Evolutionary conservation across 1,140 invertebrate species (phyloP).

Genomic region (Anastatus disparis): DNA sequence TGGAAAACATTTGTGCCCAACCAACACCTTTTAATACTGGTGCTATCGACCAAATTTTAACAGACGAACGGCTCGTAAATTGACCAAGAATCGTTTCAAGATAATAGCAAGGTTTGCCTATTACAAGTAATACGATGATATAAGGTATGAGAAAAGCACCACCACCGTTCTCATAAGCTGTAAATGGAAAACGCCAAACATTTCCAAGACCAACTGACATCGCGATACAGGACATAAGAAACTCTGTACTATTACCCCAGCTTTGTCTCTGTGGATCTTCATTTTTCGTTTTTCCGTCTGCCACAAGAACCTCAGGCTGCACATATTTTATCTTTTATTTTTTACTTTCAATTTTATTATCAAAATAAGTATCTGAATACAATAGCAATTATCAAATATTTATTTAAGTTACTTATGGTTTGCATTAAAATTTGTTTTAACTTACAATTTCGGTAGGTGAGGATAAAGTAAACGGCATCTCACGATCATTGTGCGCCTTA

Average conservation of each 20-base stretch:
- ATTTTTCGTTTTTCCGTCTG: too few relatives aligned
- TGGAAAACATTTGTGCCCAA: slow-evolving; percentile 80
- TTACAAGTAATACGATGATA: slow-evolving; percentile 84
- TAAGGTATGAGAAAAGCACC: slow-evolving; percentile 88
- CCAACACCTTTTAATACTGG: slow-evolving; percentile 80
- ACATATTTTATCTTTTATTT: too few relatives aligned
- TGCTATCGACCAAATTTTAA: slow-evolving; percentile 70
- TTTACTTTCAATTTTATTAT: too few relatives aligned
- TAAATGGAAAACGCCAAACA: slow-evolving; percentile 91
- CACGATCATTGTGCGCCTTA: slow-evolving; percentile 32
- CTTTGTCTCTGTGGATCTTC: slow-evolving; percentile 53
- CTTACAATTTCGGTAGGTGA: slow-evolving; percentile 42
- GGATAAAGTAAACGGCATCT: slow-evolving; percentile 23
- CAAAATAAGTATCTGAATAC: too few relatives aligned
- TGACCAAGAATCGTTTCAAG: slow-evolving; percentile 88
- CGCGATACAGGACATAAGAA: slow-evolving; percentile 90
- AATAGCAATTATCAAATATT: too few relatives aligned
- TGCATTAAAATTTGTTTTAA: neutral
- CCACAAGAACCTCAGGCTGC: too few relatives aligned
- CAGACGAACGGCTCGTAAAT: slow-evolving; percentile 81
- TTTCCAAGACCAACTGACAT: slow-evolving; percentile 91
- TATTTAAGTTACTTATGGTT: too few relatives aligned
- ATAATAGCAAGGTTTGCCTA: slow-evolving; percentile 92
- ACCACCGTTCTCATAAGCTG: slow-evolving; percentile 86
- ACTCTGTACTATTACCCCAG: slow-evolving; percentile 88